These are phyloP conservation scores for Tetramorium parvispinum DNA, from an alignment of 1,140 invertebrate species.

Conservation along the genomic window DNA sequence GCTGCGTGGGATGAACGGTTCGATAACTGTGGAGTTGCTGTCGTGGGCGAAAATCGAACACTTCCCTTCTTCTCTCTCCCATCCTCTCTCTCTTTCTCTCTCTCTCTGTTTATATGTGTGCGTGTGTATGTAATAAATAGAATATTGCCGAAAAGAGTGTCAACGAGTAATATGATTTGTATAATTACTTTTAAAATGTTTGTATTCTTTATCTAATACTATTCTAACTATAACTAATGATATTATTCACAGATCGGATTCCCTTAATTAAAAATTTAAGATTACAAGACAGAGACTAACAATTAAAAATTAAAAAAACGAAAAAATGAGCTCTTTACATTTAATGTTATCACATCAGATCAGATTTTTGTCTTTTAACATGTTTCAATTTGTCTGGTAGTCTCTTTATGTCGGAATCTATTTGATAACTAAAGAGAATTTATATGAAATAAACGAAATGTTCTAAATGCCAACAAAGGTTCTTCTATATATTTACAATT, in stretches of 20 bases:
- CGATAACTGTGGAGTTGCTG: conserved; percentile 71
- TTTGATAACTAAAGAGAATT: not conserved
- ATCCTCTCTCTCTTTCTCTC: not conserved
- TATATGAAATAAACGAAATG: not conserved
- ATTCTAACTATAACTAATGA: not conserved
- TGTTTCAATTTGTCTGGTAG: not conserved
- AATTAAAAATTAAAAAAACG: not conserved
- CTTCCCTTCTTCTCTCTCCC: not conserved
- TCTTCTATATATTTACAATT: not conserved
- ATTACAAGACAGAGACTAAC: not conserved
- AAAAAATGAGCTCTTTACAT: not conserved
- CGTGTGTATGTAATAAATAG: not conserved
- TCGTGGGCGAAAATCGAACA: conserved; percentile 68
- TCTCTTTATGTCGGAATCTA: not conserved
- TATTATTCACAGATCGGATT: not conserved
- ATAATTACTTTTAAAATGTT: not conserved
- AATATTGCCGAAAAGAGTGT: not conserved
- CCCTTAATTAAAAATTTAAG: not conserved
- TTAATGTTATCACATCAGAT: not conserved
- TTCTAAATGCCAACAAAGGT: not conserved
- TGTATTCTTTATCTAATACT: not conserved
- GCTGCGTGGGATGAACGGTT: conserved; percentile 76
- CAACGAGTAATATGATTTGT: not conserved
- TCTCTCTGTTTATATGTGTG: not conserved
- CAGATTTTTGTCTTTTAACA: not conserved